phyloP scores from a whole-genome alignment of 92 coral and sea anemone genomes.

The Epizoanthus scotinus region DNA sequence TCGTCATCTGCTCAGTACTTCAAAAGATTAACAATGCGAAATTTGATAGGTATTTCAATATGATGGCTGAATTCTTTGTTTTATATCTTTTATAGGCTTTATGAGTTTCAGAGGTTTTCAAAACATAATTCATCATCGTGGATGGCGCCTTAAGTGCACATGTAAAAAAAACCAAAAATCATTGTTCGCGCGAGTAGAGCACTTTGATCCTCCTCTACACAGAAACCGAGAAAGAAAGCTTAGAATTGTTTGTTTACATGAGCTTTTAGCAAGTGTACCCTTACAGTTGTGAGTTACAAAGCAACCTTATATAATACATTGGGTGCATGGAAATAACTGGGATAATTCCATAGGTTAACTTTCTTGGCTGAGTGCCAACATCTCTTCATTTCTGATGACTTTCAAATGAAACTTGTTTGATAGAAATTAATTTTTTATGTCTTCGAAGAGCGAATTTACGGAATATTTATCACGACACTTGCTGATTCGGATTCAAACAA shows the following conservation, averaged over 20 bases:
- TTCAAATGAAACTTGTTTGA: background rate
- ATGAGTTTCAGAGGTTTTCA: background rate
- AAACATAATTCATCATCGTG: background rate
- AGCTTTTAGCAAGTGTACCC: background rate
- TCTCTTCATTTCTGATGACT: constrained; percentile 7
- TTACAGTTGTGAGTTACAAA: too few relatives aligned
- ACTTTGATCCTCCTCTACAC: too few relatives aligned
- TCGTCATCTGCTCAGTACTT: background rate
- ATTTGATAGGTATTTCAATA: constrained; percentile 14
- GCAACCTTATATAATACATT: too few relatives aligned
- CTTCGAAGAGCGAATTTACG: background rate
- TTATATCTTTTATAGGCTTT: background rate
- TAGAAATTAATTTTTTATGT: background rate
- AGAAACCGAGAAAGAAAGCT: too few relatives aligned
- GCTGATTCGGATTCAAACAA: background rate
- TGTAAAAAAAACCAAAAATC: background rate
- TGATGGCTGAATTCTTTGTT: constrained; percentile 5
- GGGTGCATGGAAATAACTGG: too few relatives aligned
- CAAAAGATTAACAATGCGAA: constrained; percentile 10
- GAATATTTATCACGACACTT: background rate
- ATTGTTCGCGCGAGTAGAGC: background rate
- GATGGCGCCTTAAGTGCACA: constrained; percentile 1
- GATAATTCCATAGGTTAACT: constrained; percentile 10
- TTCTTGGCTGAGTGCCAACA: constrained; percentile 37
- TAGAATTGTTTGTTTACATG: background rate